These are phyloP conservation scores for Xanthia togata DNA, from an alignment of 2,888 invertebrate genomes.

Conservation along the genomic window DNA sequence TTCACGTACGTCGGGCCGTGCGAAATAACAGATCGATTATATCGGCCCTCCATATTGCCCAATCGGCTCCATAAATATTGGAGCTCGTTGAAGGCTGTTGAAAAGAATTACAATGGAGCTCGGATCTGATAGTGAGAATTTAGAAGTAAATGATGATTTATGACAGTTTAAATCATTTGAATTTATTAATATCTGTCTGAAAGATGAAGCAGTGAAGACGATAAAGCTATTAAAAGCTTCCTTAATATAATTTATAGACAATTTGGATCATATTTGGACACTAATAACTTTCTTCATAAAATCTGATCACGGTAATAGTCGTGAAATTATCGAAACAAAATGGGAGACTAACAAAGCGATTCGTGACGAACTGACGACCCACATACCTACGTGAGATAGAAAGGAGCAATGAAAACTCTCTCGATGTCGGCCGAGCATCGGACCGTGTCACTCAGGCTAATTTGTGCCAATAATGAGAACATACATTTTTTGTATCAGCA, in stretches of 20 bases:
- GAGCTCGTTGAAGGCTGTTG: constrained; percentile 54
- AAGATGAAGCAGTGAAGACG: constrained; percentile 2
- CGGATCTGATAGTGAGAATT: constrained; percentile 47
- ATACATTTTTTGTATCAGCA: constrained; percentile 21
- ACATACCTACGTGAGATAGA: constrained; percentile 80
- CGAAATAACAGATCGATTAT: constrained; percentile 80
- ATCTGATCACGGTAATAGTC: constrained; percentile 53
- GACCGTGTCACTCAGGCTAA: constrained; percentile 74
- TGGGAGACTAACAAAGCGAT: constrained; percentile 80
- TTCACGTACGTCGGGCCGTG: constrained; percentile 80
- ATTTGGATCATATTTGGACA: constrained; percentile 14
- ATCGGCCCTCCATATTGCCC: constrained; percentile 68
- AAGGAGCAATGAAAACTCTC: constrained; percentile 79
- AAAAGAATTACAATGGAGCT: constrained; percentile 53
- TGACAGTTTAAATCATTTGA: constrained; percentile 20
- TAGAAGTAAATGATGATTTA: constrained; percentile 41
- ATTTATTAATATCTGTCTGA: constrained; percentile 4
- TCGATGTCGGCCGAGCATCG: constrained; percentile 78
- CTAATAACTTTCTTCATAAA: constrained; percentile 27
- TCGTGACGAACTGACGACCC: constrained; percentile 84
- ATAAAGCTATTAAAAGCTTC: constrained; percentile 7
- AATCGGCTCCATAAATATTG: constrained; percentile 66
- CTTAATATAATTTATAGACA: constrained; percentile 6
- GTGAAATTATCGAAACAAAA: constrained; percentile 71
- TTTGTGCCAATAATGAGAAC: constrained; percentile 68